Percentiles rank a stretch among this genome's conserved stretches.
Evolutionary conservation across 2,888 invertebrate genomes (phyloP).

Genomic region (Mimachlamys varia): DNA sequence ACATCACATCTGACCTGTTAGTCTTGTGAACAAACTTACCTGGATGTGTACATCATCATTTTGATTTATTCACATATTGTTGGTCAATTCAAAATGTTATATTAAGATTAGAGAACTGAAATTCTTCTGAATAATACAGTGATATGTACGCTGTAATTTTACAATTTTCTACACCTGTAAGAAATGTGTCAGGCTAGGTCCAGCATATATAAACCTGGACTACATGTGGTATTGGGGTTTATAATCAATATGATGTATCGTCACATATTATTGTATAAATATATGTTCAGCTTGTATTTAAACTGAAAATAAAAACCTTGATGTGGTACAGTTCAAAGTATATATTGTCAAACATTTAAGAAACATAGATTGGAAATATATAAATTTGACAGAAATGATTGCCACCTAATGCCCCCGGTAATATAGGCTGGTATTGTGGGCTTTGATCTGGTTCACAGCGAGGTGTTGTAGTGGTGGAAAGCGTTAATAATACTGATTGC

Average conservation of each 20-base stretch:
- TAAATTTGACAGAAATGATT: constrained; percentile 17
- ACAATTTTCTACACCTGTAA: background rate
- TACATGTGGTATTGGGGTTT: too few relatives aligned
- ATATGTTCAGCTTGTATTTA: background rate
- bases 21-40: background rate
- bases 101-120: background rate
- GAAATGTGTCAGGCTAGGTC: too few relatives aligned
- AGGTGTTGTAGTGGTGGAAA: constrained; percentile 10
- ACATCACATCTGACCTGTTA: background rate
- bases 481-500: background rate
- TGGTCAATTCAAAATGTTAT: background rate
- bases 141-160: background rate
- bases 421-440: background rate
- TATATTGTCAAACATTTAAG: background rate
- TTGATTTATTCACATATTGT: background rate
- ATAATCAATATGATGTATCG: too few relatives aligned
- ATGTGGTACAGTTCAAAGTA: background rate
- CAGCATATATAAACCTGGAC: too few relatives aligned
- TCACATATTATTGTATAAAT: too few relatives aligned
- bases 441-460: background rate
- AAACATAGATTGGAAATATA: background rate
- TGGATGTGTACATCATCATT: background rate
- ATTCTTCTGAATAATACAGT: background rate
- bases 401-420: background rate
- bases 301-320: background rate